Percentiles rank a stretch among this genome's conserved stretches.
These are phyloP conservation scores for Sarcophaga carnaria DNA, from an alignment of 2,888 invertebrate genomes.

Conservation along the genomic window DNA sequence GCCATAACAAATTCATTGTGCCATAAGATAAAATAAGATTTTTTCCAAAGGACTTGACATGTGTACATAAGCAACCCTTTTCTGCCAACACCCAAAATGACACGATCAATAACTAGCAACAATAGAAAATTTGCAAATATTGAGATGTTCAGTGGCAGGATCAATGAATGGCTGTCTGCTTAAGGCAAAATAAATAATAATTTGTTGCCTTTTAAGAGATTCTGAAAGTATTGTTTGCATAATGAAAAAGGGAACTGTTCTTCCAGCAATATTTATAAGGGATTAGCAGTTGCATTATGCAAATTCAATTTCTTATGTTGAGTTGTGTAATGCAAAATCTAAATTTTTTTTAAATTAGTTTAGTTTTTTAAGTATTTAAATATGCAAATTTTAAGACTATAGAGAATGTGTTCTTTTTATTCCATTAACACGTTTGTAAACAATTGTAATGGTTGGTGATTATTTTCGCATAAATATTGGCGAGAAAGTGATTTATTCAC, in stretches of 20 bases:
- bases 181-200: no score
- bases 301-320: slow-evolving; percentile 27
- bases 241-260: not conserved
- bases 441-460: slow-evolving; percentile 29
- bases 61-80: not conserved
- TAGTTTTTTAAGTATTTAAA: slow-evolving; percentile 59
- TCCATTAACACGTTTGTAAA: slow-evolving; percentile 43
- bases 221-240: not conserved
- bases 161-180: not conserved
- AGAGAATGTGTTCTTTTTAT: not conserved
- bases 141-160: slow-evolving; percentile 1
- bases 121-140: not conserved
- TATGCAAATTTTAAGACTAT: slow-evolving; percentile 46
- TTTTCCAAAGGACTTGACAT: not conserved
- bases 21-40: not conserved
- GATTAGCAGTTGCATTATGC: slow-evolving; percentile 58
- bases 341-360: no score
- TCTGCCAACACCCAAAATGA: not conserved
- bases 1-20: no score
- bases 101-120: not conserved
- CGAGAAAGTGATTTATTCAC: not conserved
- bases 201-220: not conserved
- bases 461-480: slow-evolving; percentile 35
- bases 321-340: no score
- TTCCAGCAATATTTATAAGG: not conserved